These are phyloP conservation scores for Ovis canadensis DNA, from an alignment of 2,113 vertebrate genomes.

Conservation along the genomic window DNA sequence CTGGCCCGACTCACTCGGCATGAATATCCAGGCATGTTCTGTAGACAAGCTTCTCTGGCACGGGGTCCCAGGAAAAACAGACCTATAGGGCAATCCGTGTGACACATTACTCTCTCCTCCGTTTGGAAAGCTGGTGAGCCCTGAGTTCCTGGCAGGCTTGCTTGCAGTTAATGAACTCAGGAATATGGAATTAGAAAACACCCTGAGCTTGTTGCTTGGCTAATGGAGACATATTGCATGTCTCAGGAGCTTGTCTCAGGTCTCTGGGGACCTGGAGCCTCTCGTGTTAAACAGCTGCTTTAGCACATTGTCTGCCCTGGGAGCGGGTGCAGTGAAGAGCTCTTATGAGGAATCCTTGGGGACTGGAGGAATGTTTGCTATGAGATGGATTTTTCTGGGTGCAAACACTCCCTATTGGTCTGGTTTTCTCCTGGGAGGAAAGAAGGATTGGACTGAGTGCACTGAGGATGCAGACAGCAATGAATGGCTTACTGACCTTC, in stretches of 20 bases:
- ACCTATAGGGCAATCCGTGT: neutral
- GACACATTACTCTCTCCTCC: neutral
- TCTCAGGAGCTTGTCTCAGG: conserved; percentile 55
- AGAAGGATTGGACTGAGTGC: neutral
- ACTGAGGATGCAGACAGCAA: neutral
- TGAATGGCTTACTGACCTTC: neutral
- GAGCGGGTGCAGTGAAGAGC: conserved; percentile 48
- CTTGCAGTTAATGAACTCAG: conserved; percentile 43
- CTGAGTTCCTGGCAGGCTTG: conserved; percentile 23
- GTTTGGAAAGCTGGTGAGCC: neutral
- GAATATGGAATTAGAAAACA: conserved; percentile 60
- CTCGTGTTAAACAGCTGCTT: conserved; percentile 77
- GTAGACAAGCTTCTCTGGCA: neutral
- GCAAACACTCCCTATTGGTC: conserved; percentile 32
- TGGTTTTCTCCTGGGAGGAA: conserved; percentile 58
- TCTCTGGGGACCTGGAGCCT: conserved; percentile 71
- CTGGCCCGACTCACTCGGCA: neutral
- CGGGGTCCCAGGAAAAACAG: neutral
- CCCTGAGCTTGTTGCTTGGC: conserved; percentile 14
- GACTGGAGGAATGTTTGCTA: conserved; percentile 60
- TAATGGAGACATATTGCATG: conserved; percentile 59
- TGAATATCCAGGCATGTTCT: neutral
- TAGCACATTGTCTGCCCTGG: conserved; percentile 75
- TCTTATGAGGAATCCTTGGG: conserved; percentile 65
- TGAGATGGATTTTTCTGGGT: conserved; percentile 56